Percentiles rank a stretch among this genome's conserved stretches.
These are phyloP conservation scores for Umimayanthus kanabou DNA, from an alignment of 92 coral and sea anemone genomes.

Conservation along the genomic window DNA sequence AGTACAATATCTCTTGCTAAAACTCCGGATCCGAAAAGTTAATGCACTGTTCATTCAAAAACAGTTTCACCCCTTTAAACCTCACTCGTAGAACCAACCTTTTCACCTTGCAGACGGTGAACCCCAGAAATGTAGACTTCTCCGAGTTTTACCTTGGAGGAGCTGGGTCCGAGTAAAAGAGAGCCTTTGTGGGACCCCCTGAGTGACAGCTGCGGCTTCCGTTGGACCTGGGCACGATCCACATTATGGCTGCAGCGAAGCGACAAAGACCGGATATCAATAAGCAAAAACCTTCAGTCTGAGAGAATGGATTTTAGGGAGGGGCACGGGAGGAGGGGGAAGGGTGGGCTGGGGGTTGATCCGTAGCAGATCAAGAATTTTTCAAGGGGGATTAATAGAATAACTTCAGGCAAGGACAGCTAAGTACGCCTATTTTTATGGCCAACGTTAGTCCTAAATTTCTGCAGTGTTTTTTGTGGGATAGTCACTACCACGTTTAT, in stretches of 20 bases:
- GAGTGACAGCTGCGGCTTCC: conserved; percentile 55
- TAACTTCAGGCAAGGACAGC: no score
- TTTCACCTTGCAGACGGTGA: conserved; percentile 68
- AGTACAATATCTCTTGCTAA: no score
- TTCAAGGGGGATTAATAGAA: no score
- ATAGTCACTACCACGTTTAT: no score
- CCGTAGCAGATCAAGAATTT: background rate
- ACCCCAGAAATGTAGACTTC: conserved; percentile 73
- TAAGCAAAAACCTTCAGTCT: background rate
- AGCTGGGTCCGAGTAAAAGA: conserved; percentile 48
- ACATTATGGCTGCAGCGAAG: conserved; percentile 1
- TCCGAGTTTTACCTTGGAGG: conserved; percentile 63
- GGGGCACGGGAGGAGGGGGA: background rate
- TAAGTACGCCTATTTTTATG: no score
- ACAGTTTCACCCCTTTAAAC: background rate
- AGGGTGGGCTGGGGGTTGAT: no score
- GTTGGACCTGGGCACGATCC: background rate
- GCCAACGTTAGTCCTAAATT: no score
- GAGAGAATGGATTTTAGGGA: background rate
- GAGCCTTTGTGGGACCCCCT: conserved; percentile 60
- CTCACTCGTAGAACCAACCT: conserved; percentile 48
- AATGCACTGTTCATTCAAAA: background rate
- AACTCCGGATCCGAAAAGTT: background rate
- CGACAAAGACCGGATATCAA: background rate
- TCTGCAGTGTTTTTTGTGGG: no score